These are phyloP conservation scores for Scaptomyza caliginosa DNA, from an alignment of 2,888 invertebrate genomes.

Conservation along the genomic window DNA sequence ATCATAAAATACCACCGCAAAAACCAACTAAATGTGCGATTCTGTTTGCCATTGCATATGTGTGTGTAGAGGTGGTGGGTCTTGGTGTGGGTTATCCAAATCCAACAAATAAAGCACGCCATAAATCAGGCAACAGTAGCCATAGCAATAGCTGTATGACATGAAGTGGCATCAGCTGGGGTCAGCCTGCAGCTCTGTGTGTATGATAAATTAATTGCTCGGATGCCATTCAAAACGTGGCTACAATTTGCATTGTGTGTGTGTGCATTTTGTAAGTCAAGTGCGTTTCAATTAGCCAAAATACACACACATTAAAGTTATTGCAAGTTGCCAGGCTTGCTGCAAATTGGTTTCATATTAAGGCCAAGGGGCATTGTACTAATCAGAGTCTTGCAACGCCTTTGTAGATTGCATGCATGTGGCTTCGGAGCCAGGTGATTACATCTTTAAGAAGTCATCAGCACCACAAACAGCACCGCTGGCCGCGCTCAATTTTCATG, in stretches of 20 bases:
- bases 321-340: conserved; percentile 39
- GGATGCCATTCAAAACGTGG: conserved; percentile 27
- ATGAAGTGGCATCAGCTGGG: conserved; percentile 54
- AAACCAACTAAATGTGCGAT: conserved; percentile 13
- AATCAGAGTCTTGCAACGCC: conserved; percentile 6
- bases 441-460: conserved; percentile 87
- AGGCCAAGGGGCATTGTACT: conserved; percentile 22
- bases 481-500: conserved; percentile 84
- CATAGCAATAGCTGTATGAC: conserved; percentile 28
- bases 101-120: conserved; percentile 63
- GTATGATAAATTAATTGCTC: conserved; percentile 74
- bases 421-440: conserved; percentile 91
- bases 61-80: neutral
- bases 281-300: conserved; percentile 53
- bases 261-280: conserved; percentile 35
- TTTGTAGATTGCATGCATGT: conserved; percentile 92
- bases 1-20: conserved; percentile 53
- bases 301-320: conserved; percentile 1
- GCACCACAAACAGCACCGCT: conserved; percentile 81
- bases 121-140: conserved; percentile 66
- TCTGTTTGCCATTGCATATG: neutral
- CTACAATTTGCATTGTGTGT: conserved; percentile 41
- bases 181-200: conserved; percentile 29
- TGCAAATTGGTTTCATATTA: conserved; percentile 54
- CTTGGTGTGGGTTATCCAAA: conserved; percentile 12